Base-by-base conservation (phyloP, 2,888 invertebrate genomes). In the Diarsia dahlii region DNA sequence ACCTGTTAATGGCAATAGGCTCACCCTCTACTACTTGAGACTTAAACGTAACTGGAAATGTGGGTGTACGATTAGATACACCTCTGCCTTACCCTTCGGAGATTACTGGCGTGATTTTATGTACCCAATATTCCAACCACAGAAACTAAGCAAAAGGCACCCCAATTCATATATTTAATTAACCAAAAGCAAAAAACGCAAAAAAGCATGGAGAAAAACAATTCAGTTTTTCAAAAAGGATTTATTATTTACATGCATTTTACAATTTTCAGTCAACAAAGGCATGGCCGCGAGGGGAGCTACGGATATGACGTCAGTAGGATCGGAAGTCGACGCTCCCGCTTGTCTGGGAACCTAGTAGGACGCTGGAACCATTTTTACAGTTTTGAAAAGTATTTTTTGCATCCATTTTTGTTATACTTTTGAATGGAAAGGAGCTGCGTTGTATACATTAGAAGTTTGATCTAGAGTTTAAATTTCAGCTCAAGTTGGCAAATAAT, bases 221-320 rank as follows among this genome's bases (percentile, higher is more conserved):
- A 74, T 81, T 76, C 58, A 86, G 78, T 80, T 81, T 78, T 71
- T n/a, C 34, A 66, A 81, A 82, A 82, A 76, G 79, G 79, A 85
- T 88, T 88, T 88, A 89, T 88, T 88, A 89, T 90, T 89, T 89
- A 85, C 86, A 87, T 87, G 82, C 80, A 85, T 88, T 91, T 87
- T 82, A 87, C 84, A 87, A 89, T 87, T 86, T 90, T 86, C 84
- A 84, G 71, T 80, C 87, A 88, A 87, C 87, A 87, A 90, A 88
- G 83, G 76, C 72, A 73, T 77, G 80, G 69, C 81, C 83, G 83
- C 81, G 78, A 67, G 66, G 62, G 78, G 78, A 70, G 71, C 74
- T 60, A 84, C 87, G 90, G 90, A 89, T 70, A 86, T 87, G 84
- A 89, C 87, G 88, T 88, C 85, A 74, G 84, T 79, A 64, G 85